These are phyloP conservation scores for Aleiodes sp. DNA, from an alignment of 1,140 invertebrate species.

Conservation along the genomic window DNA sequence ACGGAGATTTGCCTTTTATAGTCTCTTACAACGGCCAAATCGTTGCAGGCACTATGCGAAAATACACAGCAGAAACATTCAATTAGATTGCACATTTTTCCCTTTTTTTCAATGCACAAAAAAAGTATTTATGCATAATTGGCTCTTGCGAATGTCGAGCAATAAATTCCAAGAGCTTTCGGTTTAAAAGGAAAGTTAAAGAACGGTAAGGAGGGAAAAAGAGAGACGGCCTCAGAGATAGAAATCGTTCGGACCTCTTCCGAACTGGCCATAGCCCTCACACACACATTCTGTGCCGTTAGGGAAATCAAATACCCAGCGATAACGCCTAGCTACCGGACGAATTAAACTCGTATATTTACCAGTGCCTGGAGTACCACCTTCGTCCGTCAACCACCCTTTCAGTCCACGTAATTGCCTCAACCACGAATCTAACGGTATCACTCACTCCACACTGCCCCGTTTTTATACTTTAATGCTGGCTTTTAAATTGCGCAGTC, in stretches of 20 bases:
- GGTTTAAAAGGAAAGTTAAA: not conserved
- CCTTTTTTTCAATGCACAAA: not conserved
- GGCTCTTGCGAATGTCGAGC: conserved; percentile 26
- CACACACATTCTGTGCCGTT: conserved; percentile 39
- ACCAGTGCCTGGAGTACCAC: conserved; percentile 25
- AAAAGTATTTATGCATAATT: conserved; percentile 34
- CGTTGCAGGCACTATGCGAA: not conserved
- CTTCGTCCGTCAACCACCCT: conserved; percentile 32
- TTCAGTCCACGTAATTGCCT: conserved; percentile 25
- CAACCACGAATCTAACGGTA: conserved; percentile 11
- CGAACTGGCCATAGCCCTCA: not conserved
- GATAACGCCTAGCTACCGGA: conserved; percentile 39
- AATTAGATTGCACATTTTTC: not conserved
- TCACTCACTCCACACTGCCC: not conserved
- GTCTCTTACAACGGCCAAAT: not conserved
- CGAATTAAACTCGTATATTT: conserved; percentile 49
- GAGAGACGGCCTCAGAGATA: conserved; percentile 29
- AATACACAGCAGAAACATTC: not conserved
- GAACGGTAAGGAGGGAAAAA: conserved; percentile 16
- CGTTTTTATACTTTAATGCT: not conserved
- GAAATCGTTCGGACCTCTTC: conserved; percentile 18
- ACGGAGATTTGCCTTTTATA: conserved; percentile 1
- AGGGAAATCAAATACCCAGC: conserved; percentile 46
- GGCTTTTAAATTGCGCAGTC: conserved; percentile 1
- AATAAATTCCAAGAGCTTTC: conserved; percentile 31